Evolutionary conservation across 2,113 vertebrate genomes (phyloP), one percentile per base, ranked within the genome.

Genomic region (Centropus unirufus): DNA sequence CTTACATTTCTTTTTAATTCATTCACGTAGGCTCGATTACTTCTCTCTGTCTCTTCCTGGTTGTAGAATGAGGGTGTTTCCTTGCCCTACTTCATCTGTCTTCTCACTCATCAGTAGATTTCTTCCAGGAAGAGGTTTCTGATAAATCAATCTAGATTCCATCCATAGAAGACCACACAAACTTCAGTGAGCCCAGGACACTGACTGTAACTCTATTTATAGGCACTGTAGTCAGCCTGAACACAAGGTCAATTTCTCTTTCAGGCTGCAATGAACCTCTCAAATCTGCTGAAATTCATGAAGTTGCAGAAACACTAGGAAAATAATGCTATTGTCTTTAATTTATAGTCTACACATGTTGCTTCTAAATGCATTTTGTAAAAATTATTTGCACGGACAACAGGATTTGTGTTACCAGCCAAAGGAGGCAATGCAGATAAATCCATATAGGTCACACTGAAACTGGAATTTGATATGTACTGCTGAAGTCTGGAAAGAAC

Each of bases 171-270:
- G 58, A 82, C 34, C 63, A 79, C 34, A 66, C 20, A 57, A 90
- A 83, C 73, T 92, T 85, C 47, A 79, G 93, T 80, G 84, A 94
- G 90, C 70, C 47, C 1, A 0, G 72, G 86, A 88, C 74, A 89
- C 62, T 94, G 79, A 83, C 79, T 91, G 62, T 76, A 94, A 83
- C 17, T 88, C 54, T 95, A 94, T 95, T 44, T 52, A 95, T 93
- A 94, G 62, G 79, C 32, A 46, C 39, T 91, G 78, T 89, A 83
- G 63, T 92, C 95, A 96, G 91, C 83, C 78, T 84, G 75, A 88
- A 80, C 70, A 80, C 47, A 94, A 93, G 94, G 87, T 94, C 91
- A 92, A 49, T 66, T 87, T 89, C 82, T 92, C 78, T 83, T 95
- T 58, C 29, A 88, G 78, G 70, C 49, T 77, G 46, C 75, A 90